Evolutionary conservation across 2,888 invertebrate genomes (phyloP).

Genomic region (Helleia helle): DNA sequence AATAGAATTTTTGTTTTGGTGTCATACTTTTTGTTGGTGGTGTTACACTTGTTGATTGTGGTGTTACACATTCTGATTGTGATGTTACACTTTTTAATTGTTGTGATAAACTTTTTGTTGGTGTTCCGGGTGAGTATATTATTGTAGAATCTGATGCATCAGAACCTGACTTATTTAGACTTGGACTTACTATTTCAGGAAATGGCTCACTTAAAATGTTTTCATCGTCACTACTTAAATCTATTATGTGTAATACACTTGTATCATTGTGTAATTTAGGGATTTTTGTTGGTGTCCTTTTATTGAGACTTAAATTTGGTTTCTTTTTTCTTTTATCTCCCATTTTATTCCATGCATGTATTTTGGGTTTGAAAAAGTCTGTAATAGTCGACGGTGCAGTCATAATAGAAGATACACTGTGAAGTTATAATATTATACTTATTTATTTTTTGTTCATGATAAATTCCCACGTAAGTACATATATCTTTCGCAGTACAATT

Average conservation of each 20-base stretch:
- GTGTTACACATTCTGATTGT: background rate
- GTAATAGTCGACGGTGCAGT: conserved; percentile 27
- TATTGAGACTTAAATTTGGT: conserved; percentile 29
- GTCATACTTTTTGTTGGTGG: conserved; percentile 23
- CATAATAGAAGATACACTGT: conserved; percentile 13
- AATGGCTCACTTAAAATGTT: conserved; percentile 11
- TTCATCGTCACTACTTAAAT: conserved; percentile 41
- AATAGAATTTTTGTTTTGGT: conserved; percentile 37
- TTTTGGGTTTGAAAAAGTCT: conserved; percentile 28
- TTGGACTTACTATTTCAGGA: conserved; percentile 22
- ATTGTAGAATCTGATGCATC: conserved; percentile 2
- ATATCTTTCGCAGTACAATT: too few relatives aligned
- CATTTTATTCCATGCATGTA: conserved; percentile 13
- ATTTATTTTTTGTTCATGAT: background rate
- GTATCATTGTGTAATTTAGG: conserved; percentile 21
- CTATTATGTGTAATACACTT: conserved; percentile 24
- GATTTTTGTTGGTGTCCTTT: conserved; percentile 25
- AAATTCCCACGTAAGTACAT: too few relatives aligned
- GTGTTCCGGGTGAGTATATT: background rate
- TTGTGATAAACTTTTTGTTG: background rate
- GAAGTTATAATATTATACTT: background rate
- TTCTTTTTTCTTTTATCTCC: conserved; percentile 26
- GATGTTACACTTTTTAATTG: background rate
- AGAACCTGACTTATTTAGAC: conserved; percentile 11
- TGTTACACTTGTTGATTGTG: conserved; percentile 2